These are phyloP conservation scores for Enteromius viviparus DNA, from an alignment of 2,797 vertebrate genomes.

Conservation along the genomic window DNA sequence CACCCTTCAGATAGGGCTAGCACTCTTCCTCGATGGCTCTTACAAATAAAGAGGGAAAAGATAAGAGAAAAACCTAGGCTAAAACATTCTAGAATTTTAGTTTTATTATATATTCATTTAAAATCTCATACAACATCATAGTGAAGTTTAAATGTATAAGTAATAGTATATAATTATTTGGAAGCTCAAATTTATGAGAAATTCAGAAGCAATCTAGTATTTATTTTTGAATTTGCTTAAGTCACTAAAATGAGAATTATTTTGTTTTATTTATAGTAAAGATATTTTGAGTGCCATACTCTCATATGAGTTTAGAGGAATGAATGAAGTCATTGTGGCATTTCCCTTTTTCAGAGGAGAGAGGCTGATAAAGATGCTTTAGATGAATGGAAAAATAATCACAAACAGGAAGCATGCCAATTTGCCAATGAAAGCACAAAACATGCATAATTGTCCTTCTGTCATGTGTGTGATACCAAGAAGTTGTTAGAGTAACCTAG, in stretches of 20 bases:
- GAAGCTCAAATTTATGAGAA: not conserved
- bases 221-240: not conserved
- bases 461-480: not conserved
- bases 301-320: conserved; percentile 30
- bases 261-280: not conserved
- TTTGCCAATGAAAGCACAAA: conserved; percentile 11
- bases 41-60: not conserved
- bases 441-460: not conserved
- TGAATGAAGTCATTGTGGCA: conserved; percentile 12
- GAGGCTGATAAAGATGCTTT: conserved; percentile 19
- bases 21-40: not conserved
- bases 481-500: not conserved
- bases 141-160: not conserved
- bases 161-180: not conserved
- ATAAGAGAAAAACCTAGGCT: not conserved
- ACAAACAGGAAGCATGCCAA: not conserved
- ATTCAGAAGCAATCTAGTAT: not conserved
- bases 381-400: conserved; percentile 23
- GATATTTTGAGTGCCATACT: not conserved
- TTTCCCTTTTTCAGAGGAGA: conserved; percentile 13
- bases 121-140: not conserved
- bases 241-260: not conserved
- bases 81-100: not conserved
- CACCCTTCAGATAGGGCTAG: not conserved
- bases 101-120: not conserved